A percentile compares a stretch with the other conserved stretches of the same genome.
Conservation (phyloP, 2,113 vertebrate genomes). For the Albula glossodonta region DNA sequence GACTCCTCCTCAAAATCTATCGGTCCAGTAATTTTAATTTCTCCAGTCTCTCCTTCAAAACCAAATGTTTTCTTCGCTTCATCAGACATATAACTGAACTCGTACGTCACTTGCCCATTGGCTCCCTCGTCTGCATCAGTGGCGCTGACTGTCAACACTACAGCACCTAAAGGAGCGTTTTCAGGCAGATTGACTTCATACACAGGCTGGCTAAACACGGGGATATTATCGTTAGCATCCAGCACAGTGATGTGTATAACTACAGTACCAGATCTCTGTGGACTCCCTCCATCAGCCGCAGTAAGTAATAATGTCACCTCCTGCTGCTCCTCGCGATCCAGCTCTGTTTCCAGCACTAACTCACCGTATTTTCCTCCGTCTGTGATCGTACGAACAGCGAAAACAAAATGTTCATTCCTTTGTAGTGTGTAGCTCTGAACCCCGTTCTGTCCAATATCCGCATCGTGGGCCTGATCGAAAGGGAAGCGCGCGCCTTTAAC, state of each 20-base stretch:
- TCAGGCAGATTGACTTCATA: slow-evolving; percentile 60
- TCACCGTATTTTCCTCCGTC: slow-evolving; percentile 57
- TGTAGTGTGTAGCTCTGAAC: slow-evolving; percentile 54
- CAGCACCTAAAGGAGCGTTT: slow-evolving; percentile 42
- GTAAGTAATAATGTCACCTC: slow-evolving; percentile 18
- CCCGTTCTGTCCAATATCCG: slow-evolving; percentile 63
- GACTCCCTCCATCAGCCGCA: background rate
- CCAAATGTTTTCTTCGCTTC: slow-evolving; percentile 27
- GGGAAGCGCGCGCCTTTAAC: slow-evolving; percentile 56
- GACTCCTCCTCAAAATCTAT: slow-evolving; percentile 58
- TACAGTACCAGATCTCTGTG: slow-evolving; percentile 58
- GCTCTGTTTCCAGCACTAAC: slow-evolving; percentile 50
- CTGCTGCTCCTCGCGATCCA: slow-evolving; percentile 24
- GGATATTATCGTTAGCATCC: slow-evolving; percentile 60
- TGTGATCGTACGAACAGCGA: slow-evolving; percentile 46
- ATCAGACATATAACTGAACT: slow-evolving; percentile 45
- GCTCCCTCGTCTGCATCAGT: slow-evolving; percentile 59
- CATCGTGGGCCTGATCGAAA: slow-evolving; percentile 60
- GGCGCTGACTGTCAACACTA: slow-evolving; percentile 50
- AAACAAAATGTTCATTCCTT: slow-evolving; percentile 48
- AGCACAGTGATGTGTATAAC: slow-evolving; percentile 50
- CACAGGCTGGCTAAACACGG: slow-evolving; percentile 52
- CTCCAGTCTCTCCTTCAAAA: slow-evolving; percentile 47
- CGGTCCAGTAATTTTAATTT: slow-evolving; percentile 29
- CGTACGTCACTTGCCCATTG: slow-evolving; percentile 48